A percentile compares a stretch with the other conserved stretches of the same genome.
phyloP scores from a whole-genome alignment of 1,140 invertebrate species.

The Frieseomelitta varia region DNA sequence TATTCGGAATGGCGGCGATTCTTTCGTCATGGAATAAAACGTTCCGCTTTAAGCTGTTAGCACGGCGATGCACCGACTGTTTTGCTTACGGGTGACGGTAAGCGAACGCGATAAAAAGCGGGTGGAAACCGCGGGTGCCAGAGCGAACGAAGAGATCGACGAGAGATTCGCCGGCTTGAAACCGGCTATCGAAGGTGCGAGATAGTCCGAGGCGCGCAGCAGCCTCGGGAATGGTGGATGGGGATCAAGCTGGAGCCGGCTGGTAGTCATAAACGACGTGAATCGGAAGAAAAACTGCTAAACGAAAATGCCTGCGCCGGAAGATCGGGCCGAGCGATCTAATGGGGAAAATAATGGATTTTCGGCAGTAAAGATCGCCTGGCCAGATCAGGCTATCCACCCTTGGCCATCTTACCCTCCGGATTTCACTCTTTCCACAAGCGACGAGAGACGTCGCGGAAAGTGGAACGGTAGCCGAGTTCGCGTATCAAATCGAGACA shows the following conservation, averaged over 20 bases:
- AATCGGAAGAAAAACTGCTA: conserved; percentile 82
- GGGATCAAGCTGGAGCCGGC: conserved; percentile 58
- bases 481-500: neutral
- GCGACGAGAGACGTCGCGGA: neutral
- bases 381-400: conserved; percentile 72
- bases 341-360: conserved; percentile 82
- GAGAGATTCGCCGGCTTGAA: conserved; percentile 48
- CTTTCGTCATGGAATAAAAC: conserved; percentile 34
- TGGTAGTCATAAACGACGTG: conserved; percentile 78
- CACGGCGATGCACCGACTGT: conserved; percentile 30
- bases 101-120: conserved; percentile 53
- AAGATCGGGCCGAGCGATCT: conserved; percentile 78
- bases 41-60: conserved; percentile 57
- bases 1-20: neutral
- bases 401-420: conserved; percentile 55
- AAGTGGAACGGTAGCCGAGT: neutral
- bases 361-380: conserved; percentile 80
- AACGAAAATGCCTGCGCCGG: conserved; percentile 79
- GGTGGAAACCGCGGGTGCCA: conserved; percentile 8
- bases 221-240: conserved; percentile 48
- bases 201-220: conserved; percentile 42
- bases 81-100: conserved; percentile 56
- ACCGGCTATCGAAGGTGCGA: conserved; percentile 50
- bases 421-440: conserved; percentile 42
- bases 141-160: conserved; percentile 58